phyloP scores from a whole-genome alignment of 2,797 vertebrate species.

The Macropodus opercularis region DNA sequence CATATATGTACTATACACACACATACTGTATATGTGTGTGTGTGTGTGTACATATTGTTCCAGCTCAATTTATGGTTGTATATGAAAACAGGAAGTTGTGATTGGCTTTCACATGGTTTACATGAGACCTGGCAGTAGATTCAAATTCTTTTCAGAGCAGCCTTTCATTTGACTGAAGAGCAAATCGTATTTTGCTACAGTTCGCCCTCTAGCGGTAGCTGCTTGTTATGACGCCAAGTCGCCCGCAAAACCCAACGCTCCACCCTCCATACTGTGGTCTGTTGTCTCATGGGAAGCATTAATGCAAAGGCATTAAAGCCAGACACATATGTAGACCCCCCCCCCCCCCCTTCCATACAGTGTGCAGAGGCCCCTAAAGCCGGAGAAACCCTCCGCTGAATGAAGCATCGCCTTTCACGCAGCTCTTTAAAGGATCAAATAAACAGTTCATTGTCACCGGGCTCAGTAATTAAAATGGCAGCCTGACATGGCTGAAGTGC shows the following conservation, averaged over 20 bases:
- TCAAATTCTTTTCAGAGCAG: constrained; percentile 44
- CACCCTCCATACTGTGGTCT: neutral
- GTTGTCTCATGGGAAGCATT: neutral
- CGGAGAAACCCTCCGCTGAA: neutral
- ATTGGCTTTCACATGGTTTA: constrained; percentile 76
- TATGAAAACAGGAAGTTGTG: constrained; percentile 82
- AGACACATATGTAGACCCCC: neutral
- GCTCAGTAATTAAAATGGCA: constrained; percentile 10
- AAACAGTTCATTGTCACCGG: neutral
- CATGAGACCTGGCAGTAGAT: constrained; percentile 55
- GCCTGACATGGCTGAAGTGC: constrained; percentile 24
- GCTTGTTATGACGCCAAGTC: neutral
- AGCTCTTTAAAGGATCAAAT: neutral
- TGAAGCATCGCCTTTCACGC: neutral
- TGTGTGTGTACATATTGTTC: constrained; percentile 46
- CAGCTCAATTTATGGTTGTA: constrained; percentile 71
- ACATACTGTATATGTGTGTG: constrained; percentile 25
- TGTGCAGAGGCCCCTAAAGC: neutral
- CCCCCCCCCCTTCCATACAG: too few relatives aligned
- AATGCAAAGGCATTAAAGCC: neutral
- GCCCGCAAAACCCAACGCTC: too few relatives aligned
- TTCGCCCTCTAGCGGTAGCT: constrained; percentile 50
- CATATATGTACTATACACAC: too few relatives aligned
- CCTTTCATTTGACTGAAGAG: constrained; percentile 3
- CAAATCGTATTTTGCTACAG: constrained; percentile 10